Evolutionary conservation across 2,888 invertebrate species (phyloP).

Genomic region (Nemapogon koenigi): DNA sequence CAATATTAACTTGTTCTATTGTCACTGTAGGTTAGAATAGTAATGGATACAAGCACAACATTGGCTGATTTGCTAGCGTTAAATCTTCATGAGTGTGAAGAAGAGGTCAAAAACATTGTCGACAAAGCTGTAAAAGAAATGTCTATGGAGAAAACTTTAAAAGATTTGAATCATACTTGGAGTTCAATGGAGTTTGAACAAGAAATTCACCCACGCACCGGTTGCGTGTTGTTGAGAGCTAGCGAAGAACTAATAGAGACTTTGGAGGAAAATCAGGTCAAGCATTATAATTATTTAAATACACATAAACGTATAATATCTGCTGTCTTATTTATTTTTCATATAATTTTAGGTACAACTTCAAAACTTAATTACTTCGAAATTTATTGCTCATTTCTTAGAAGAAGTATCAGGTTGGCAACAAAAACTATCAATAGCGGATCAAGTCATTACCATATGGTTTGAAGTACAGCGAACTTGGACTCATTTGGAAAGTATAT

Average conservation of each 20-base stretch:
- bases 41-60: conserved; percentile 92
- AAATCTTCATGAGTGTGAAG: conserved; percentile 95
- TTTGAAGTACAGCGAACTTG: conserved; percentile 97
- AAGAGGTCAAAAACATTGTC: conserved; percentile 96
- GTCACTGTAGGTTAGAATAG: conserved; percentile 95
- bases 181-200: conserved; percentile 92
- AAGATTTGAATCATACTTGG: conserved; percentile 92
- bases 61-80: conserved; percentile 89
- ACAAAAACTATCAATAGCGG: conserved; percentile 88
- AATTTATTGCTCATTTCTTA: conserved; percentile 94
- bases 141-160: conserved; percentile 96
- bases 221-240: conserved; percentile 84
- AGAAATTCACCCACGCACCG: conserved; percentile 86
- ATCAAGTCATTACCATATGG: conserved; percentile 92
- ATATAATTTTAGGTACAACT: conserved; percentile 77
- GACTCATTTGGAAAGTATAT: conserved; percentile 97
- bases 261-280: conserved; percentile 94
- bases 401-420: conserved; percentile 96
- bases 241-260: conserved; percentile 97
- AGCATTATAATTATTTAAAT: conserved; percentile 3
- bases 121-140: conserved; percentile 98
- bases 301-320: background rate
- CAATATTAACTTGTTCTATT: too few species aligned
- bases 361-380: conserved; percentile 95
- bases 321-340: conserved; percentile 7